Conservation (phyloP, 2,797 vertebrate species). For the Epinephelus malabaricus region DNA sequence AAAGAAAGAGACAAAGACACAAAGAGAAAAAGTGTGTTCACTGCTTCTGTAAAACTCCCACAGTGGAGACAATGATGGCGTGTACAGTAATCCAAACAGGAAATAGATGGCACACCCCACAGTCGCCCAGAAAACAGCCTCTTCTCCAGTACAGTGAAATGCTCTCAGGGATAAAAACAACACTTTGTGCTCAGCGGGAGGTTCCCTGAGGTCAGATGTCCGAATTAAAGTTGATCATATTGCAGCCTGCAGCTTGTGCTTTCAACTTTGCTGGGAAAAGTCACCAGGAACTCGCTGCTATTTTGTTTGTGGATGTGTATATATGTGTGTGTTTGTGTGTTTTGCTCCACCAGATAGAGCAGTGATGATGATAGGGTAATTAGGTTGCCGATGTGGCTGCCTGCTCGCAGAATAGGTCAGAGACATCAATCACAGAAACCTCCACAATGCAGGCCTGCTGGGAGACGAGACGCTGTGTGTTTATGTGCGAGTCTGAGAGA, state of each 20-base stretch:
- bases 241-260: constrained; percentile 31
- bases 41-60: constrained; percentile 30
- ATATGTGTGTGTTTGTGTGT: background rate
- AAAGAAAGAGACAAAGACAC: constrained; percentile 26
- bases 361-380: constrained; percentile 73
- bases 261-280: constrained; percentile 30
- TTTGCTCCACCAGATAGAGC: constrained; percentile 32
- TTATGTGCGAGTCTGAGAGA: constrained; percentile 28
- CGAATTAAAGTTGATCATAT: constrained; percentile 38
- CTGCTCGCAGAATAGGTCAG: constrained; percentile 70
- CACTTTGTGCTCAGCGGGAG: constrained; percentile 7
- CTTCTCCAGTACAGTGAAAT: constrained; percentile 12
- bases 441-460: constrained; percentile 49
- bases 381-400: constrained; percentile 67
- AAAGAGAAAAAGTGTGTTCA: constrained; percentile 33
- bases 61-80: constrained; percentile 29
- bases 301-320: constrained; percentile 17
- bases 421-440: constrained; percentile 67
- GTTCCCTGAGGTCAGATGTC: constrained; percentile 28
- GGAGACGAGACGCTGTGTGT: constrained; percentile 40
- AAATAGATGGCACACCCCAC: constrained; percentile 15
- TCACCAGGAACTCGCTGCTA: constrained; percentile 26
- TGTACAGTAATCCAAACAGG: constrained; percentile 27
- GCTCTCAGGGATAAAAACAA: constrained; percentile 25
- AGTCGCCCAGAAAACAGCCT: constrained; percentile 21